Conservation (phyloP, 2,113 vertebrate genomes). For the Protobothrops mucrosquamatus region DNA sequence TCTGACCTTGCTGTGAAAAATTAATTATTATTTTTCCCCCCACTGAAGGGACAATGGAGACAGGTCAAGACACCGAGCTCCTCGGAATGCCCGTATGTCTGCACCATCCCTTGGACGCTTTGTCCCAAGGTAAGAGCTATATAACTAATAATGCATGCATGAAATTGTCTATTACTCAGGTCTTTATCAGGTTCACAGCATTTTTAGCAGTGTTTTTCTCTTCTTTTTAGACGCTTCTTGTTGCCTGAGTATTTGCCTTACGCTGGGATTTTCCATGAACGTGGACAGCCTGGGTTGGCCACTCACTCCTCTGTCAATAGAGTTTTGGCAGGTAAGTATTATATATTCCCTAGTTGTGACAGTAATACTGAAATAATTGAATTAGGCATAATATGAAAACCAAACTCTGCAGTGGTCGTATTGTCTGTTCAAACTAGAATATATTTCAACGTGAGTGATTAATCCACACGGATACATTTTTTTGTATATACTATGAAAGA, state of each 20-base stretch:
- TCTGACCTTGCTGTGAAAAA: background rate
- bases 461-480: background rate
- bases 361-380: background rate
- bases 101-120: constrained; percentile 94
- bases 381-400: background rate
- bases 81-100: constrained; percentile 95
- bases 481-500: background rate
- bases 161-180: background rate
- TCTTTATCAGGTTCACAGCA: constrained; percentile 11
- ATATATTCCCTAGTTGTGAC: background rate
- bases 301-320: constrained; percentile 98
- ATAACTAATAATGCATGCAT: background rate
- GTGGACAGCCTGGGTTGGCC: constrained; percentile 94
- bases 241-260: constrained; percentile 98
- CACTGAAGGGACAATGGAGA: constrained; percentile 87
- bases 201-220: constrained; percentile 46
- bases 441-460: background rate
- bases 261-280: constrained; percentile 97
- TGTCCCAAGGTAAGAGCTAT: constrained; percentile 83
- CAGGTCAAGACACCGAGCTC: constrained; percentile 89
- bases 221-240: constrained; percentile 84
- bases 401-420: background rate
- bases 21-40: constrained; percentile 40
- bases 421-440: background rate
- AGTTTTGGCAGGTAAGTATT: constrained; percentile 87